Percentiles rank a stretch among this genome's conserved stretches.
Evolutionary conservation across 2,797 vertebrate genomes (phyloP).

Genomic region (Enteromius paludinosus): DNA sequence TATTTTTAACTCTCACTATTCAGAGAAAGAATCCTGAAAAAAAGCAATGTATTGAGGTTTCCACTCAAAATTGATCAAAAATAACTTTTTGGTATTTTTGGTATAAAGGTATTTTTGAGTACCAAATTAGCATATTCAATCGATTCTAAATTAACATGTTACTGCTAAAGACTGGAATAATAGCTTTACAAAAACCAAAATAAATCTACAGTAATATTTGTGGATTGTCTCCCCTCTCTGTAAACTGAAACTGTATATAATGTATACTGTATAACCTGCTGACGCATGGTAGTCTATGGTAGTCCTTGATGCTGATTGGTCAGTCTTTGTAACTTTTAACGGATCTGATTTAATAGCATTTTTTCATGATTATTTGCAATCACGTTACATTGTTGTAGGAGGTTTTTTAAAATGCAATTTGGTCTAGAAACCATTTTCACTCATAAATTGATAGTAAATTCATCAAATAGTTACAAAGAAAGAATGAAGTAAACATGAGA

Average conservation of each 20-base stretch:
- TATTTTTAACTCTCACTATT: background rate
- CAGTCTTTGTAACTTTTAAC: background rate
- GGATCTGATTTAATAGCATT: constrained; percentile 10
- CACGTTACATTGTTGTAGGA: constrained; percentile 1
- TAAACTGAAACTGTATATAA: background rate
- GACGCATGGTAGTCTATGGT: background rate
- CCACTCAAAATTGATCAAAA: no score
- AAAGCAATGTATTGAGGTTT: background rate
- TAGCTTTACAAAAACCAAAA: no score
- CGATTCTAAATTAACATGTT: background rate
- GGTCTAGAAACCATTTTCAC: no score
- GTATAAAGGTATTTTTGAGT: background rate
- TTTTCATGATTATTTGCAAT: constrained; percentile 8
- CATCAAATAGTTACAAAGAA: background rate
- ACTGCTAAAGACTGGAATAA: background rate
- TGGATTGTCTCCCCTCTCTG: background rate
- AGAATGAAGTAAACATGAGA: background rate
- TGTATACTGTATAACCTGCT: background rate
- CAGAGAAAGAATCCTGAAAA: background rate
- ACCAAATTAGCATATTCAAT: background rate
- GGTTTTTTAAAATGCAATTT: constrained; percentile 1
- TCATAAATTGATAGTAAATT: no score
- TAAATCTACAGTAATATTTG: background rate
- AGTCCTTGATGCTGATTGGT: background rate
- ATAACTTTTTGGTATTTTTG: background rate